These are phyloP conservation scores for Gortyna flavago DNA, from an alignment of 2,888 invertebrate genomes.

Conservation along the genomic window DNA sequence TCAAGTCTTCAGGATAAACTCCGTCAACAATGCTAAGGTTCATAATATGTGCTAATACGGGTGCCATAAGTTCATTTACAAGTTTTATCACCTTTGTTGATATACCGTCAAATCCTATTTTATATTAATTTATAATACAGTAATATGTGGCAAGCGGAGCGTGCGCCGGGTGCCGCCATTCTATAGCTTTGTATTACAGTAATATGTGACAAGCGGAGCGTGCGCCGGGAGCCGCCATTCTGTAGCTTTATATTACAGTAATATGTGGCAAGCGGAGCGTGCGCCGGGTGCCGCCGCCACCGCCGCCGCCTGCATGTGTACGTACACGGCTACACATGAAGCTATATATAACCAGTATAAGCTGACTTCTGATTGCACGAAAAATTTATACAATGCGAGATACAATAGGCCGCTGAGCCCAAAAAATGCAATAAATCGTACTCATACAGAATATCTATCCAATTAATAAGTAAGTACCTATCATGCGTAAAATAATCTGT, in stretches of 20 bases:
- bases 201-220: background rate
- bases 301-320: background rate
- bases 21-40: too few species aligned
- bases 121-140: background rate
- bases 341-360: too few species aligned
- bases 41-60: too few species aligned
- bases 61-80: too few species aligned
- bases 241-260: background rate
- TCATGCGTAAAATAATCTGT: background rate
- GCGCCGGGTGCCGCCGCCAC: background rate
- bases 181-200: background rate
- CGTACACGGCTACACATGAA: too few species aligned
- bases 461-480: background rate
- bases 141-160: background rate
- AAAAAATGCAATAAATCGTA: background rate
- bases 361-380: too few species aligned
- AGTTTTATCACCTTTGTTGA: too few species aligned
- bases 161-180: background rate
- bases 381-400: too few species aligned
- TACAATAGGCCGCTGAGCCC: constrained; percentile 10
- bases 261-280: background rate
- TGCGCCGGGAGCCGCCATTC: background rate
- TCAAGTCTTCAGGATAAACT: too few species aligned
- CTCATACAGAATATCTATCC: background rate
- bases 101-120: too few species aligned